Percentiles rank a stretch among this genome's conserved stretches.
phyloP scores from a whole-genome alignment of 2,888 invertebrate genomes.

The Hofmannophila pseudospretella region DNA sequence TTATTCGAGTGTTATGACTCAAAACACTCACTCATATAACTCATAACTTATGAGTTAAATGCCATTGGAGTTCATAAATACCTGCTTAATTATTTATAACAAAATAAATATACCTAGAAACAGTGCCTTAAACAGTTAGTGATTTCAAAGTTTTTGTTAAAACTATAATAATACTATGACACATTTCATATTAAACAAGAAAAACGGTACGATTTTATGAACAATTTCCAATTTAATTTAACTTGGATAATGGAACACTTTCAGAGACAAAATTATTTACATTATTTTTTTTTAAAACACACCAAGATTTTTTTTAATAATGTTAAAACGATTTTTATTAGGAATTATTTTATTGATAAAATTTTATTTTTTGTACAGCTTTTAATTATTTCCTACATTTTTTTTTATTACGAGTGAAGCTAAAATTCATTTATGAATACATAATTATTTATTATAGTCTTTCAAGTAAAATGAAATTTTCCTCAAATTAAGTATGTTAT shows the following conservation, averaged over 20 bases:
- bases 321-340: slow-evolving; percentile 3
- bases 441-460: too few species aligned
- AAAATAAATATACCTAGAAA: background rate
- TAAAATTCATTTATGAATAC: too few species aligned
- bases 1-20: too few species aligned
- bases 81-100: background rate
- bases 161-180: slow-evolving; percentile 60
- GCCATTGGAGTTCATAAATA: too few species aligned
- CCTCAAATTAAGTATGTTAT: too few species aligned
- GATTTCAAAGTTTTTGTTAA: slow-evolving; percentile 16
- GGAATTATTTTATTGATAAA: background rate
- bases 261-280: slow-evolving; percentile 10
- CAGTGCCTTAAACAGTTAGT: background rate
- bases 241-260: background rate
- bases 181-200: slow-evolving; percentile 25
- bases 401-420: too few species aligned
- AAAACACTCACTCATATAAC: too few species aligned
- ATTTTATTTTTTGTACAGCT: background rate
- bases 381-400: too few species aligned
- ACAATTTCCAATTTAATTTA: background rate
- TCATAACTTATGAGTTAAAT: too few species aligned
- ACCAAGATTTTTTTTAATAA: slow-evolving; percentile 12
- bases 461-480: too few species aligned
- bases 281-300: slow-evolving; percentile 11
- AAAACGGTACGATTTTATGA: slow-evolving; percentile 8